Evolutionary conservation across 92 coral and sea anemone genomes (phyloP).

Genomic region (Heliopora coerulea): DNA sequence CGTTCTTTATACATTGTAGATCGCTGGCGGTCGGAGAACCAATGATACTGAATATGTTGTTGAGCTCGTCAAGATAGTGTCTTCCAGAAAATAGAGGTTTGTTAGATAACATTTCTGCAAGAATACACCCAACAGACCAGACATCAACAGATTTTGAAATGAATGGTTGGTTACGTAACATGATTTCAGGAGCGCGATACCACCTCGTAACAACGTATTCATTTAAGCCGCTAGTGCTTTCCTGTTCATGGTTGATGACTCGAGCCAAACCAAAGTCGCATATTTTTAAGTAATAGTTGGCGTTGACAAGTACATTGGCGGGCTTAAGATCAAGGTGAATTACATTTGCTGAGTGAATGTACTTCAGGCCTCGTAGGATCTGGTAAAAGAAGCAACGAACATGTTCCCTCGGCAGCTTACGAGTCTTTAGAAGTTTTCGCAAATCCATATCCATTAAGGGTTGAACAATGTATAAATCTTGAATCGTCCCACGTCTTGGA

Average conservation of each 20-base stretch:
- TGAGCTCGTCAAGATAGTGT: slow-evolving; percentile 37
- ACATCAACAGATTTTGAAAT: slow-evolving; percentile 34
- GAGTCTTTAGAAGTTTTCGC: slow-evolving; percentile 22
- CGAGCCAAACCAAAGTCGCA: slow-evolving; percentile 44
- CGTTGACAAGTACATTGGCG: slow-evolving; percentile 28
- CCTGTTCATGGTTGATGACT: neutral
- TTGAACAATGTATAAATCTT: slow-evolving; percentile 26
- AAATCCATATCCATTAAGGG: slow-evolving; percentile 38
- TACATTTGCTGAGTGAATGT: slow-evolving; percentile 41
- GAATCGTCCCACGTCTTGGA: slow-evolving; percentile 16
- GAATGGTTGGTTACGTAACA: slow-evolving; percentile 11
- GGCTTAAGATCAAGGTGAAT: slow-evolving; percentile 37
- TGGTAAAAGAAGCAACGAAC: slow-evolving; percentile 40
- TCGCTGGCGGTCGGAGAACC: slow-evolving; percentile 38
- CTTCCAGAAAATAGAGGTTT: slow-evolving; percentile 17
- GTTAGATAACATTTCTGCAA: slow-evolving; percentile 35
- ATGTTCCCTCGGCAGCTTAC: slow-evolving; percentile 25
- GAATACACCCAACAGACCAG: slow-evolving; percentile 45
- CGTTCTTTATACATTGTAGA: neutral
- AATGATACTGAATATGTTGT: slow-evolving; percentile 13
- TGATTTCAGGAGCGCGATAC: slow-evolving; percentile 42
- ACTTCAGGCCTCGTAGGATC: slow-evolving; percentile 37
- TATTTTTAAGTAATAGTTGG: slow-evolving; percentile 25
- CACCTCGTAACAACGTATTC: slow-evolving; percentile 35
- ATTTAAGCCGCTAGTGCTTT: neutral